These are phyloP conservation scores for Chaetodon trifascialis DNA, from an alignment of 2,113 vertebrate genomes.

Conservation along the genomic window DNA sequence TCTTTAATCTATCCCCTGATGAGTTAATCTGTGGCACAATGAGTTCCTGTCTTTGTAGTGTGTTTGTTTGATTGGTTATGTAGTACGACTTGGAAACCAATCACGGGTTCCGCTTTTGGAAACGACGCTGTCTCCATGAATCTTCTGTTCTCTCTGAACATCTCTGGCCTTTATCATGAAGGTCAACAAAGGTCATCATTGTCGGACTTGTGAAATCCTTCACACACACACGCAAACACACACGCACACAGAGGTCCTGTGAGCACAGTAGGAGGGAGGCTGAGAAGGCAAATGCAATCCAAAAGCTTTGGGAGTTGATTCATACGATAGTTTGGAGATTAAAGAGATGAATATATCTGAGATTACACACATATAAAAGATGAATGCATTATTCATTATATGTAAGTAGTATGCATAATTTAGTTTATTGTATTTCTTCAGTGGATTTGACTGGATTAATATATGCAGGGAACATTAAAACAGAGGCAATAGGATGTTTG, in stretches of 20 bases:
- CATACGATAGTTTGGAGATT: conserved; percentile 34
- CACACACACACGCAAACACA: conserved; percentile 7
- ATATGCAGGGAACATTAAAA: neutral
- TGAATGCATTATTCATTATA: conserved; percentile 43
- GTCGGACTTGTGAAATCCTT: conserved; percentile 18
- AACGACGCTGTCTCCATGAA: neutral
- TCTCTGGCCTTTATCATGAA: neutral
- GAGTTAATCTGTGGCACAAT: conserved; percentile 13
- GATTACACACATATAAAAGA: conserved; percentile 41
- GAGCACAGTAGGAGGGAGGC: conserved; percentile 27
- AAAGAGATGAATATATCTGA: conserved; percentile 48
- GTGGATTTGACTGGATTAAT: conserved; percentile 11
- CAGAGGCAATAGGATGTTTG: neutral
- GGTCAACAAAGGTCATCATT: conserved; percentile 9
- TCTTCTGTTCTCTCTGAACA: neutral
- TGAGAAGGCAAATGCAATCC: conserved; percentile 26
- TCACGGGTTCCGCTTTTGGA: neutral
- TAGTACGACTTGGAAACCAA: neutral
- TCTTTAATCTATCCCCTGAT: conserved; percentile 26
- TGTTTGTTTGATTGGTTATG: neutral
- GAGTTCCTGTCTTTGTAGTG: neutral
- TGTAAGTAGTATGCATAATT: conserved; percentile 53
- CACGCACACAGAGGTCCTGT: neutral
- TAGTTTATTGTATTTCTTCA: conserved; percentile 42
- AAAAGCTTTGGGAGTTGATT: conserved; percentile 35